Evolutionary conservation across 2,113 vertebrate species (phyloP).

Genomic region (Dendropsophus ebraccatus): DNA sequence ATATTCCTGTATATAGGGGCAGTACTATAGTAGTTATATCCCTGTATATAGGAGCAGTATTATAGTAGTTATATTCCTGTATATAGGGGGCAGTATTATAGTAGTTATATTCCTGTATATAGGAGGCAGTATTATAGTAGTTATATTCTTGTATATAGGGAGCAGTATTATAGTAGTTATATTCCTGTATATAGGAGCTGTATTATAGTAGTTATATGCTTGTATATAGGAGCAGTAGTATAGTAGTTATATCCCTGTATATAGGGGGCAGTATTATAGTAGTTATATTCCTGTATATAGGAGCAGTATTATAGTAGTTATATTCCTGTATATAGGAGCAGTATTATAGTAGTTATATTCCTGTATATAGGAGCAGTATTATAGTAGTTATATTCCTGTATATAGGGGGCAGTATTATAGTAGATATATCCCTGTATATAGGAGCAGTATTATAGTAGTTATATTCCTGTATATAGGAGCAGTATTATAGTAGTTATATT

Average conservation of each 20-base stretch:
- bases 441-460: not conserved
- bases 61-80: not conserved
- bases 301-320: constrained; percentile 8
- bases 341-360: constrained; percentile 8
- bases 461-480: not conserved
- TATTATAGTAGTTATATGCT: constrained; percentile 5
- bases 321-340: not conserved
- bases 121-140: not conserved
- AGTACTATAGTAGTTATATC: constrained; percentile 2
- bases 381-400: not conserved
- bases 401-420: not conserved
- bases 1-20: not conserved
- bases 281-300: not conserved
- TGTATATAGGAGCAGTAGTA: not conserved
- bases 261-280: constrained; percentile 1
- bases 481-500: constrained; percentile 1
- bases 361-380: not conserved
- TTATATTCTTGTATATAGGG: not conserved
- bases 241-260: constrained; percentile 1
- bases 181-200: not conserved
- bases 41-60: not conserved
- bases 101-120: constrained; percentile 1
- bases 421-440: not conserved
- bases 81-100: not conserved
- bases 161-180: not conserved